Evolutionary conservation across 2,113 vertebrate genomes (phyloP), one percentile per base, ranked within the genome.

Genomic region (Solea solea): DNA sequence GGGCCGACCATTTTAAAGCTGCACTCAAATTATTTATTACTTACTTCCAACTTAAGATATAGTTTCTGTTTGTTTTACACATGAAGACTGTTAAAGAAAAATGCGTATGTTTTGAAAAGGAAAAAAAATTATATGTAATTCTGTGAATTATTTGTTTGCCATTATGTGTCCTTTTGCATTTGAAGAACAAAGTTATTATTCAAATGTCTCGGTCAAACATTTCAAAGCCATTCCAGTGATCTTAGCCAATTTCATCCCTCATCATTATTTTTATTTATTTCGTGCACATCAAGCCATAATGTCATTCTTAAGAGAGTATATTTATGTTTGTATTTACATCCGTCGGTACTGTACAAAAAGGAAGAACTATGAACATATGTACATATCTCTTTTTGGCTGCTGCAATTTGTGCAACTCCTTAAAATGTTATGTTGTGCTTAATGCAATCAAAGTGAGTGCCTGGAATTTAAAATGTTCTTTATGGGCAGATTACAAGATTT

Each of bases 401-500:
- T 94, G 91, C 91, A 93, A 90, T 93, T 92, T 93, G 92, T 94
- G 91, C 92, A 93, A 93, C 93, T 93, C 89, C 92, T 94, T 94
- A 93, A 93, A 92, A 93, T 86, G 88, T 93, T 93, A 88, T 58
- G 93, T 93, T 94, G 91, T 94, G 93, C 94, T 93, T 94, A 93
- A 94, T 94, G 92, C 93, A 94, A 94, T 94, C 93, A 94, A 94
- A 94, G 92, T 91, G 92, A 94, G 94, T 94, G 93, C 94, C 94
- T 94, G 94, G 89, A 94, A 93, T 92, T 91, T 81, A 81, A 90
- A 86, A 85, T 80, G 88, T 89, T 90, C 83, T 85, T 86, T 89
- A 91, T 77, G 90, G 92, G 88, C 84, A 90, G 89, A 92, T 83
- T 84, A 91, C 85, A 90, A 90, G 82, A 88, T 90, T 87, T 88